Evolutionary conservation across 2,113 vertebrate genomes (phyloP).

Genomic region (Sphyrna mokarran): DNA sequence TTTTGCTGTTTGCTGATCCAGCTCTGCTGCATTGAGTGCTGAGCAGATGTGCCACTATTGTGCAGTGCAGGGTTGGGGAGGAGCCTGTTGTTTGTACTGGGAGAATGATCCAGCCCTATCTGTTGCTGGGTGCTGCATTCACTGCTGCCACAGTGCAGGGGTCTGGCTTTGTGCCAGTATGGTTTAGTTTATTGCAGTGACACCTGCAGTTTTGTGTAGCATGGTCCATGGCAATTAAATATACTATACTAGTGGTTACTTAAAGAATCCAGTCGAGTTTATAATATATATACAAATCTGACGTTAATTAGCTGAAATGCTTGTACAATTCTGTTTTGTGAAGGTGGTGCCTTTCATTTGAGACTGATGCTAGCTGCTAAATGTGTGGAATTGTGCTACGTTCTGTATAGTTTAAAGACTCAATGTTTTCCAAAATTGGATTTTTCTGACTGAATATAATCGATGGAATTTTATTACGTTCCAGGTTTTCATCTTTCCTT

Average conservation of each 20-base stretch:
- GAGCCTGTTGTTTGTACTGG: background rate
- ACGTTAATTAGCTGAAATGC: background rate
- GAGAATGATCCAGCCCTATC: background rate
- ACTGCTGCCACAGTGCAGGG: background rate
- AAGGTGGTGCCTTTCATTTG: background rate
- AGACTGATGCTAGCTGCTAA: no score
- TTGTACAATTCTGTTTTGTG: background rate
- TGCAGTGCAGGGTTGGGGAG: slow-evolving; percentile 19
- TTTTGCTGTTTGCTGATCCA: slow-evolving; percentile 2
- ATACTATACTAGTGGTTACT: no score
- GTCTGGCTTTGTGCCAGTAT: background rate
- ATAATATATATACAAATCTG: background rate
- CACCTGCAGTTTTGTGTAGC: background rate
- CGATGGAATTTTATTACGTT: no score
- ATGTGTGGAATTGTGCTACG: no score
- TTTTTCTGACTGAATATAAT: no score
- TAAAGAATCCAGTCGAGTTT: no score
- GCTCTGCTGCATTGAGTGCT: slow-evolving; percentile 27
- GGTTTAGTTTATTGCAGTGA: background rate
- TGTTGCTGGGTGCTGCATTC: background rate
- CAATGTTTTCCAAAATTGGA: no score
- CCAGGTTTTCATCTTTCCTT: no score
- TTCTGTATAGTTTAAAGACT: no score
- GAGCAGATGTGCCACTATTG: background rate
- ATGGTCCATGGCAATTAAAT: background rate